Conservation (phyloP, 2,797 vertebrate genomes). For the Micrastur ruficollis region DNA sequence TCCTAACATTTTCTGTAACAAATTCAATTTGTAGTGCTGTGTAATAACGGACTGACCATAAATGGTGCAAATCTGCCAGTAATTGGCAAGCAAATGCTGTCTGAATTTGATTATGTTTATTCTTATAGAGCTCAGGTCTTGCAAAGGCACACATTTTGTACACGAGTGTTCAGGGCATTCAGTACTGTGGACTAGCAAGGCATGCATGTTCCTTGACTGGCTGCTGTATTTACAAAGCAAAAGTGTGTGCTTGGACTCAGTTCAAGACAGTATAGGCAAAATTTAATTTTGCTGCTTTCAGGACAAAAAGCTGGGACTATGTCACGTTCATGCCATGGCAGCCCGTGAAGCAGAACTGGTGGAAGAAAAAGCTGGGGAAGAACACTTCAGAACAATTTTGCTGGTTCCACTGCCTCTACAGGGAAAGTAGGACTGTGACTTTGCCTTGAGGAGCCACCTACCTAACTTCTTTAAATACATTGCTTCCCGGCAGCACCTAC, state of each 20-base stretch:
- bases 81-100: slow-evolving; percentile 41
- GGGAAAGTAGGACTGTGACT: background rate
- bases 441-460: background rate
- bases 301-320: background rate
- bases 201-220: background rate
- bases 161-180: background rate
- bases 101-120: slow-evolving; percentile 54
- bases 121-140: background rate
- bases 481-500: accelerated
- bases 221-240: background rate
- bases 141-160: background rate
- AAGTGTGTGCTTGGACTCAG: background rate
- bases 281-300: background rate
- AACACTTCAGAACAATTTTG: background rate
- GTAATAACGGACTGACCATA: slow-evolving; percentile 8
- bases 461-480: background rate
- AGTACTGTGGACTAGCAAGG: background rate
- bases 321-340: background rate
- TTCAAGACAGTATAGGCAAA: background rate
- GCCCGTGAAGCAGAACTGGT: background rate
- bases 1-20: slow-evolving; percentile 54
- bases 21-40: slow-evolving; percentile 58
- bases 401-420: background rate
- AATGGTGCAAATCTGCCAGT: slow-evolving; percentile 52
- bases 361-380: background rate